These are phyloP conservation scores for Callopanchax toddi DNA, from an alignment of 2,113 vertebrate species.

Conservation along the genomic window DNA sequence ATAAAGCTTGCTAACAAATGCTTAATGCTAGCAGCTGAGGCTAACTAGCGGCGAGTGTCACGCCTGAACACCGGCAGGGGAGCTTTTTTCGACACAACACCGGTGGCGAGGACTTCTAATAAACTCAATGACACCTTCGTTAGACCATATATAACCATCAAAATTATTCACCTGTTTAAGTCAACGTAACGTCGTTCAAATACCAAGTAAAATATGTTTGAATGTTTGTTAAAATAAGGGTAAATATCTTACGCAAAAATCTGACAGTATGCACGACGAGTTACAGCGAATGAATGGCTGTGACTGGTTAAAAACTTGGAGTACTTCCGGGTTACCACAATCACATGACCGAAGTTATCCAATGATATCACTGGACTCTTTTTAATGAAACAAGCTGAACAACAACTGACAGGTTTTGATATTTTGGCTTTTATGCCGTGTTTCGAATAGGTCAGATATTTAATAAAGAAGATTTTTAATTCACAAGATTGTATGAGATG, in stretches of 20 bases:
- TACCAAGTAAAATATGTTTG: background rate
- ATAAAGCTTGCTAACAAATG: slow-evolving; percentile 13
- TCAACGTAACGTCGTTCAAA: fast-evolving
- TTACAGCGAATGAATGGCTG: slow-evolving; percentile 70
- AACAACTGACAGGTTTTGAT: background rate
- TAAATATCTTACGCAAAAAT: slow-evolving; percentile 54
- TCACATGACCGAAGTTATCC: slow-evolving; percentile 54
- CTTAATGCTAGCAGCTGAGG: slow-evolving; percentile 51
- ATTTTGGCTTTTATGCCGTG: background rate
- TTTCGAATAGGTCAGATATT: background rate
- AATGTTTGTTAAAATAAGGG: slow-evolving; percentile 3
- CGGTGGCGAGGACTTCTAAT: slow-evolving; percentile 52
- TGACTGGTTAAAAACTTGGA: slow-evolving; percentile 63
- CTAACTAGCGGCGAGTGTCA: slow-evolving; percentile 49
- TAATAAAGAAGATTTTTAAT: background rate
- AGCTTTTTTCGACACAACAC: slow-evolving; percentile 21
- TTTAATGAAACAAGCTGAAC: background rate
- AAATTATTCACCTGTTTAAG: background rate
- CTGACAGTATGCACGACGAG: slow-evolving; percentile 70
- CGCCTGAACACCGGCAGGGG: slow-evolving; percentile 21
- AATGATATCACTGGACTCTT: slow-evolving; percentile 4
- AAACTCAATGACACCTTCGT: slow-evolving; percentile 29
- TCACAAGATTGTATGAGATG: too few species aligned
- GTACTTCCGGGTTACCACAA: slow-evolving; percentile 70
- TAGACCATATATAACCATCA: background rate